These are phyloP conservation scores for Anneissia japonica DNA, from an alignment of 35 echinoderm and acorn worm species.

Conservation along the genomic window DNA sequence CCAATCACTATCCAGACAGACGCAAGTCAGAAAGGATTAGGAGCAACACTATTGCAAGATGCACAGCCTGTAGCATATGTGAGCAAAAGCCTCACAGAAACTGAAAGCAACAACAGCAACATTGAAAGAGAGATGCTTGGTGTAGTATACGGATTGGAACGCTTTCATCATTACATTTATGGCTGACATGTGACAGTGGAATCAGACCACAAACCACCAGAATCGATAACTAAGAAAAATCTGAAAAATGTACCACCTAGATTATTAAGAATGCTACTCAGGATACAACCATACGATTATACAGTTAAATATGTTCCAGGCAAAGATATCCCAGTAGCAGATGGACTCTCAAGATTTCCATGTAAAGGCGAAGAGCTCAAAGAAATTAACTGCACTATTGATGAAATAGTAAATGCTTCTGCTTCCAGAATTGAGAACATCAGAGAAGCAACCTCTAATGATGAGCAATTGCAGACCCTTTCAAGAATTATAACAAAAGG, in stretches of 20 bases:
- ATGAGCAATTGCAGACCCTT: neutral
- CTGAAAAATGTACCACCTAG: too few relatives aligned
- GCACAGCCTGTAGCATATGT: slow-evolving; percentile 5
- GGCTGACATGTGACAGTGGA: slow-evolving; percentile 31
- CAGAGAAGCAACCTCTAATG: neutral
- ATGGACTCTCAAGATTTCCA: too few relatives aligned
- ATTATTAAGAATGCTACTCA: too few relatives aligned
- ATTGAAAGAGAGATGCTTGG: slow-evolving; percentile 33
- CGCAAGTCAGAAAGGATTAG: slow-evolving; percentile 16
- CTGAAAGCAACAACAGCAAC: neutral
- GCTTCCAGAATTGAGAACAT: too few relatives aligned
- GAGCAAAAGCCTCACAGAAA: slow-evolving; percentile 17
- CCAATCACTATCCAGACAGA: slow-evolving; percentile 9
- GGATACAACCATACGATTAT: too few relatives aligned
- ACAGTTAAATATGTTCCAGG: too few relatives aligned
- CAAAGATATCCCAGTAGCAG: too few relatives aligned
- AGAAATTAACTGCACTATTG: too few relatives aligned
- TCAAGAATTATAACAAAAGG: neutral
- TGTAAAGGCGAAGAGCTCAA: too few relatives aligned
- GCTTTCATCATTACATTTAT: slow-evolving; percentile 49
- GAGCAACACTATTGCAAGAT: slow-evolving; percentile 18
- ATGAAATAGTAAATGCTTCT: too few relatives aligned
- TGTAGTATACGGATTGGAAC: slow-evolving; percentile 39
- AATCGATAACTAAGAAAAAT: slow-evolving; percentile 51
- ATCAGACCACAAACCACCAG: slow-evolving; percentile 49